phyloP scores from a whole-genome alignment of 2,888 invertebrate genomes.

The Spicauda simplicius region DNA sequence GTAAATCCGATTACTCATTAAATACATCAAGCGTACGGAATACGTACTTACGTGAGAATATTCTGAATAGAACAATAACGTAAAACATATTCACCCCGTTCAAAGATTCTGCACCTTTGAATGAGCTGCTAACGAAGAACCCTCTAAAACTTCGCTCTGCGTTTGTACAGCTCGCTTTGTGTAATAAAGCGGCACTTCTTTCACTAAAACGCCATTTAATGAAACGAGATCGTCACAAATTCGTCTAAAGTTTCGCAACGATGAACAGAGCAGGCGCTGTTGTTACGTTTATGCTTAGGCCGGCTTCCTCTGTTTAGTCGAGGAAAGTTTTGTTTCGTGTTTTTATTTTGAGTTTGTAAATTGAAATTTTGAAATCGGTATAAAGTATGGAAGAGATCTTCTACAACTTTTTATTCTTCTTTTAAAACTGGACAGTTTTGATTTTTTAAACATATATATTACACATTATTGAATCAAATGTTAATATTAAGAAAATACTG shows the following conservation, averaged over 20 bases:
- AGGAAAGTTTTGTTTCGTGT: slow-evolving; percentile 5
- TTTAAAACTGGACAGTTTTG: no score
- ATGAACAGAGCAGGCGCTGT: slow-evolving; percentile 65
- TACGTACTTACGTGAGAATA: not conserved
- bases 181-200: slow-evolving; percentile 72
- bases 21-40: not conserved
- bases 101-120: slow-evolving; percentile 56
- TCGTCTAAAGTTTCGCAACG: slow-evolving; percentile 79
- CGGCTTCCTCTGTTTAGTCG: slow-evolving; percentile 9
- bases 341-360: not conserved
- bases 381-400: no score
- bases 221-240: slow-evolving; percentile 78
- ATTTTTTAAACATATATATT: no score
- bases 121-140: slow-evolving; percentile 78
- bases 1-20: not conserved
- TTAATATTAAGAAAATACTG: no score
- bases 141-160: slow-evolving; percentile 72
- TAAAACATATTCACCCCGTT: slow-evolving; percentile 46
- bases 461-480: no score
- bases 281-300: slow-evolving; percentile 30
- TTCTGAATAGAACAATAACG: slow-evolving; percentile 38
- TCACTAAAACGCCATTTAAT: slow-evolving; percentile 76
- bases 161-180: slow-evolving; percentile 64
- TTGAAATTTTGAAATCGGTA: not conserved
- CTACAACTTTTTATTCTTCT: no score